Evolutionary conservation across 2,113 vertebrate genomes (phyloP).

Genomic region (Melanocharis versteri): DNA sequence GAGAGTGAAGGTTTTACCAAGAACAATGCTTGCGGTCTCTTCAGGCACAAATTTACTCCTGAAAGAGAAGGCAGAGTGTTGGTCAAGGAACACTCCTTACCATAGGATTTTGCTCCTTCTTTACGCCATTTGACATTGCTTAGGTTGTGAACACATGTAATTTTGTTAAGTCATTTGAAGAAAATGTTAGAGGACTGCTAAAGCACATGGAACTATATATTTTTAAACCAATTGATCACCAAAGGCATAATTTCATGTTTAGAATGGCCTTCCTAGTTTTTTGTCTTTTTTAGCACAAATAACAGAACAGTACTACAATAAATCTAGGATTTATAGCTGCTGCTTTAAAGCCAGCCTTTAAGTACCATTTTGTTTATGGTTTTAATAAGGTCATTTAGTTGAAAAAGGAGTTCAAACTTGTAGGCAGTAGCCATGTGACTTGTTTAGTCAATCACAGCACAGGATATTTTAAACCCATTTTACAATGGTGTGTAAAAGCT

Average conservation of each 20-base stretch:
- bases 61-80: background rate
- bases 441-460: constrained; percentile 59
- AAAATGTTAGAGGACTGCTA: background rate
- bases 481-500: constrained; percentile 59
- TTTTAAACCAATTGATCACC: background rate
- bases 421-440: constrained; percentile 59
- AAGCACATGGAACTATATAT: background rate
- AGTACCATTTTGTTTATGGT: constrained; percentile 42
- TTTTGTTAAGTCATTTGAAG: background rate
- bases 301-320: background rate
- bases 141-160: background rate
- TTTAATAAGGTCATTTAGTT: constrained; percentile 51
- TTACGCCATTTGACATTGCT: background rate
- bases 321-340: constrained; percentile 31
- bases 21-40: background rate
- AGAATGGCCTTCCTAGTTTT: background rate
- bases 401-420: constrained; percentile 51
- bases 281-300: background rate
- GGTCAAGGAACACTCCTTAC: background rate
- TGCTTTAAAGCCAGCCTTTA: constrained; percentile 31
- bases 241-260: background rate
- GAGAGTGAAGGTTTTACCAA: background rate
- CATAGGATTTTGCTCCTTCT: background rate
- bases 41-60: background rate
- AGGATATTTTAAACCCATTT: constrained; percentile 61